Base-by-base conservation (phyloP, 2,113 vertebrate species). In the Oreochromis aureus region DNA sequence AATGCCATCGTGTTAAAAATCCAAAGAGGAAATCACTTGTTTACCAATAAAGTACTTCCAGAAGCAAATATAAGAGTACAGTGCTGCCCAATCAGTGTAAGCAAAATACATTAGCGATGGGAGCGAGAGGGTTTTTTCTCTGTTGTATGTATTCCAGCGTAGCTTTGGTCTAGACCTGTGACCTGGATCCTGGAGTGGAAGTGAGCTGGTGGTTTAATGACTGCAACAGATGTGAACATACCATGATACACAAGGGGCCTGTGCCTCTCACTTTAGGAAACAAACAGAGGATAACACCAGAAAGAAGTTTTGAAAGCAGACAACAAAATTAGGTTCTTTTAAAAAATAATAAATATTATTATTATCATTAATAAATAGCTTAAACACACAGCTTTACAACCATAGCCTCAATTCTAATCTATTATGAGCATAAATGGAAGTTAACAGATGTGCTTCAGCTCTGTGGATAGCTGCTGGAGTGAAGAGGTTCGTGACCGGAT, bases 191-290 rank as follows among this genome's bases (percentile, higher is more conserved):
- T 6, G 55, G 81, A 86, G 46, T 89, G 91, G 85, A 95, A 94
- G 82, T 46, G 78, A 85, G 48, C n/a, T 76, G 54, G 27, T 13
- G 55, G 84, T 88, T 79, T 71, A 91, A 95, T 58, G 94, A 88
- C 30, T 12, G 4, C 10, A 94, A 10, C 95, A 95, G 94, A 94
- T 95, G 94, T 89, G 89, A 89, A 87, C 87, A 88, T 92, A 88
- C 85, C 34, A 10, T 0, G 30, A 85, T 32, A 48, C 91, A 85
- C 90, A 7, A 76, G 90, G 89, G 90, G 91, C 66, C 7, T 13
- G 19, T 46, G 9, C 58, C 83, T 87, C 15, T 6, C 3, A 12
- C 55, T 71, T 44, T 63, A 61, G 16, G 9, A 24, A 10, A 22
- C 24, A 54, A 48, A 10, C 27, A 56, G n/a, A 15, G 30, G 13